Percentiles rank a stretch among this genome's conserved stretches.
phyloP scores from a whole-genome alignment of 2,113 vertebrate species.

The Actinemys pallida region DNA sequence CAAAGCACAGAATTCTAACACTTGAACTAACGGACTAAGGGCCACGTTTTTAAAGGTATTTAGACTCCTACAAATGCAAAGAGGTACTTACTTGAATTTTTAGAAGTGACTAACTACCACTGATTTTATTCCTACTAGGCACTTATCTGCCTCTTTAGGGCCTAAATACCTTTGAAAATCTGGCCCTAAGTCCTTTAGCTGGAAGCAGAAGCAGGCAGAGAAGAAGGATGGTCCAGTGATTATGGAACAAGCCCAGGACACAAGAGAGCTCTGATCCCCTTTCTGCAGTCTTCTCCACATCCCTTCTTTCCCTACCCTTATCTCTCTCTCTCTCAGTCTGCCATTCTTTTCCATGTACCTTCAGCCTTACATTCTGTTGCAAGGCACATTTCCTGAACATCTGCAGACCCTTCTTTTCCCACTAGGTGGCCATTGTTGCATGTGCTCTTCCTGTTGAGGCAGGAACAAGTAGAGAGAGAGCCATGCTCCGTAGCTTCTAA shows the following conservation, averaged over 20 bases:
- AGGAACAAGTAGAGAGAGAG: neutral
- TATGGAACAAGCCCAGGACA: neutral
- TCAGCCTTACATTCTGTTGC: neutral
- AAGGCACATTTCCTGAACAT: neutral
- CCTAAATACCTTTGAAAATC: neutral
- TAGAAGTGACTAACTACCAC: neutral
- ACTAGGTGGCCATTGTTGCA: neutral
- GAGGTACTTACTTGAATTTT: neutral
- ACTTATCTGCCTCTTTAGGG: neutral
- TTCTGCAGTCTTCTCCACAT: neutral
- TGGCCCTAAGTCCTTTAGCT: neutral
- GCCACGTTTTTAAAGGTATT: neutral
- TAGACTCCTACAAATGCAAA: neutral
- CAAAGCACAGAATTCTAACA: neutral
- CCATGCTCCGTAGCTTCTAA: neutral
- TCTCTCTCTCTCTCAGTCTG: neutral
- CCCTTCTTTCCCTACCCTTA: neutral
- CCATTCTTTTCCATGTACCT: neutral
- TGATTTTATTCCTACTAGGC: neutral
- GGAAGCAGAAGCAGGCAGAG: neutral
- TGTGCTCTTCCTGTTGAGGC: neutral
- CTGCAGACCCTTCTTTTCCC: neutral
- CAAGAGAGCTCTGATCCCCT: neutral
- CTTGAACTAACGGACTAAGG: neutral
- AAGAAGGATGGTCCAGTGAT: neutral